Evolutionary conservation across 2,888 invertebrate genomes (phyloP).

Genomic region (Unio pictorum): DNA sequence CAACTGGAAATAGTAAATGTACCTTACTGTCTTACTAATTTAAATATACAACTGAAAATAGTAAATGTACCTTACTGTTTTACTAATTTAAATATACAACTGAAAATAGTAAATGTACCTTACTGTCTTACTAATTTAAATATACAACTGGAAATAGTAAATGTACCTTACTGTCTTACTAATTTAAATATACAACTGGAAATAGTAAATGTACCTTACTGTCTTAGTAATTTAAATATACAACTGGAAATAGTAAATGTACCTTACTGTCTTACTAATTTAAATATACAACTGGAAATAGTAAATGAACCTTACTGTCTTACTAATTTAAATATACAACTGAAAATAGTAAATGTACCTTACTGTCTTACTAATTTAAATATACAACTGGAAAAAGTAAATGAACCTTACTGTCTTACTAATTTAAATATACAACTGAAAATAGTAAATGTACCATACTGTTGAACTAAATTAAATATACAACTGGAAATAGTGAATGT

Average conservation of each 20-base stretch:
- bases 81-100: conserved; percentile 33
- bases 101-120: conserved; percentile 27
- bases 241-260: conserved; percentile 50
- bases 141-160: conserved; percentile 50
- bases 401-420: too few relatives aligned
- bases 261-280: too few relatives aligned
- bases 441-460: conserved; percentile 1
- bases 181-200: conserved; percentile 47
- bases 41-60: conserved; percentile 49
- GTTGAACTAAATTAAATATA: too few relatives aligned
- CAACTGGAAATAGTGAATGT: conserved; percentile 50
- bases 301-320: too few relatives aligned
- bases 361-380: too few relatives aligned
- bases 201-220: conserved; percentile 1
- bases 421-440: conserved; percentile 47
- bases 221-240: too few relatives aligned
- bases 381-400: conserved; percentile 50
- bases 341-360: conserved; percentile 28
- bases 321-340: conserved; percentile 33
- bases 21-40: too few relatives aligned
- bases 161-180: too few relatives aligned
- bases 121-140: too few relatives aligned
- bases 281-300: conserved; percentile 49
- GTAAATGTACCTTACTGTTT: too few relatives aligned
- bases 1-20: conserved; percentile 50